Conservation (phyloP, 2,113 vertebrate genomes). For the Eptatretus burgeri region DNA sequence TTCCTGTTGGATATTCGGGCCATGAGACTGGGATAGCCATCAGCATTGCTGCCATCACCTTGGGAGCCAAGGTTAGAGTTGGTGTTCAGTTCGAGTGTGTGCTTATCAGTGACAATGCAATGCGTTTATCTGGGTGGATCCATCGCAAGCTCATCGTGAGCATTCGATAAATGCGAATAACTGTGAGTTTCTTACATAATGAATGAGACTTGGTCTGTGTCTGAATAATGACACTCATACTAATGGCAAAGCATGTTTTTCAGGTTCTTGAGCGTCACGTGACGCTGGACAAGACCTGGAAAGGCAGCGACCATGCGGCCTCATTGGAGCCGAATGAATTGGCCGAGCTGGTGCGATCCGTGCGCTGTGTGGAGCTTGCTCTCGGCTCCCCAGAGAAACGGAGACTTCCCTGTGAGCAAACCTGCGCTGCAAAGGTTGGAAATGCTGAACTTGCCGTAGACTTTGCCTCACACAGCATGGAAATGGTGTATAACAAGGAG, state of each 20-base stretch:
- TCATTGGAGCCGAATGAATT: slow-evolving; percentile 46
- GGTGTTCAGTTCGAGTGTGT: slow-evolving; percentile 11
- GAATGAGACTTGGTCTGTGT: slow-evolving; percentile 87
- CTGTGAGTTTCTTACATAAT: too few species aligned
- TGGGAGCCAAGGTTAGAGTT: slow-evolving; percentile 87
- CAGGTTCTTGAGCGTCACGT: slow-evolving; percentile 75
- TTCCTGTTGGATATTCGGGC: slow-evolving; percentile 82
- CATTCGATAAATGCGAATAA: too few species aligned
- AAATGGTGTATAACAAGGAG: too few species aligned
- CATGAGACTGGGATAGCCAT: slow-evolving; percentile 60
- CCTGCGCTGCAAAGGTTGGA: slow-evolving; percentile 81
- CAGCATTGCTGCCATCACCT: slow-evolving; percentile 51
- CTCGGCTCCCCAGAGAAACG: slow-evolving; percentile 37
- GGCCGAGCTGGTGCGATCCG: slow-evolving; percentile 34
- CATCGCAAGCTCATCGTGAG: too few species aligned
- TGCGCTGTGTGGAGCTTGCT: slow-evolving; percentile 49
- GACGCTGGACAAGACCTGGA: slow-evolving; percentile 69
- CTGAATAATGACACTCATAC: slow-evolving; percentile 41
- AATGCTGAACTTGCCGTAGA: too few species aligned
- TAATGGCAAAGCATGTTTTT: slow-evolving; percentile 58
- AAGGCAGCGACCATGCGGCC: slow-evolving; percentile 61
- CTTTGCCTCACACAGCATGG: too few species aligned
- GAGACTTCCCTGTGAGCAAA: slow-evolving; percentile 51
- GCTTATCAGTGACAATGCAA: slow-evolving; percentile 39
- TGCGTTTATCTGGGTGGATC: slow-evolving; percentile 80